These are phyloP conservation scores for Apus apus DNA, from an alignment of 2,113 vertebrate species.

Conservation along the genomic window DNA sequence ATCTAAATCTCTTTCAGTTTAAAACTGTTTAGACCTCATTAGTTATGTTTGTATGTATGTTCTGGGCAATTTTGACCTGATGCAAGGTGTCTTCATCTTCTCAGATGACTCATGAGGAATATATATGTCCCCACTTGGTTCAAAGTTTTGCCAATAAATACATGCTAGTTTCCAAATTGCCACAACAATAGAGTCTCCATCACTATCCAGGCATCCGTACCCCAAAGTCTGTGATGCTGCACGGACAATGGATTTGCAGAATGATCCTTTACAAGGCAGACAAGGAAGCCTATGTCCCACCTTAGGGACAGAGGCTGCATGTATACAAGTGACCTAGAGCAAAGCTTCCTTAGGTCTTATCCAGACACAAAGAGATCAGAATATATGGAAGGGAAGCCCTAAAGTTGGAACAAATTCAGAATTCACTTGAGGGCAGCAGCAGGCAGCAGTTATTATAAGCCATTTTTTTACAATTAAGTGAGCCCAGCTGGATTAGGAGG, in stretches of 20 bases:
- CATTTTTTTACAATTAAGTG: background rate
- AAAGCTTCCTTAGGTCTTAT: background rate
- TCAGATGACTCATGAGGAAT: background rate
- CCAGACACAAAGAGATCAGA: background rate
- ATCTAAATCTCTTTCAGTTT: background rate
- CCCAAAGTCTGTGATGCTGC: background rate
- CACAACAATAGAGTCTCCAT: background rate
- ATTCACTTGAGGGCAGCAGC: background rate
- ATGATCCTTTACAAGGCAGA: background rate
- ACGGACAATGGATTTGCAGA: background rate
- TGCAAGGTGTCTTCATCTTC: background rate
- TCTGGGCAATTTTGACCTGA: background rate
- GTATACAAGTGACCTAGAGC: background rate
- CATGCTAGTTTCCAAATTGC: background rate
- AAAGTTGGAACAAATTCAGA: background rate
- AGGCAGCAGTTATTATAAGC: background rate
- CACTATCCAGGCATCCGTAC: background rate
- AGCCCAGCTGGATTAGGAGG: background rate
- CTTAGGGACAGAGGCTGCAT: background rate
- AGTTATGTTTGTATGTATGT: background rate
- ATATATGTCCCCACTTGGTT: background rate
- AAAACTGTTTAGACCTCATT: background rate
- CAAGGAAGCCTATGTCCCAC: rapidly evolving
- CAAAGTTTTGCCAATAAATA: background rate
- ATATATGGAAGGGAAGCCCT: background rate